Evolutionary conservation across 2,888 invertebrate genomes (phyloP).

Genomic region (Strigamia transsilvanica): DNA sequence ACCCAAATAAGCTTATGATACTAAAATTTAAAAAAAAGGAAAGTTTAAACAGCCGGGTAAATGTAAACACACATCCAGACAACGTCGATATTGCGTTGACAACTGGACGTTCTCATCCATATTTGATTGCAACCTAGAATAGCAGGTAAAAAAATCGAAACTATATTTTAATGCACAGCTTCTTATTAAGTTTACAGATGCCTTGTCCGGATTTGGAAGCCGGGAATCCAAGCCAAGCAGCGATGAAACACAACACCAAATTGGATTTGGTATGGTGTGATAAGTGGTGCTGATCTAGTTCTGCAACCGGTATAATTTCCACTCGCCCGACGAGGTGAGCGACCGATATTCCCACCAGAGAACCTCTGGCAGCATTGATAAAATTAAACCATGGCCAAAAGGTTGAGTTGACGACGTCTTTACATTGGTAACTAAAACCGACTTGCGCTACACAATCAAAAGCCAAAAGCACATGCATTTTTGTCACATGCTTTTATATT

Average conservation of each 20-base stretch:
- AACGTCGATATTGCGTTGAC: no score
- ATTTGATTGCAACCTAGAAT: background rate
- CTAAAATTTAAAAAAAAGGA: no score
- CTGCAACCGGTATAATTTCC: constrained; percentile 26
- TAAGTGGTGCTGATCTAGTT: background rate
- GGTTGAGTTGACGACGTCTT: background rate
- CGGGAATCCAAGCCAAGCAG: background rate
- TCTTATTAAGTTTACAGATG: background rate
- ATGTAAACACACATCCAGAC: no score
- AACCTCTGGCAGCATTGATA: constrained; percentile 22
- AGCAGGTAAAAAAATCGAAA: background rate
- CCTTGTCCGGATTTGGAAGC: background rate
- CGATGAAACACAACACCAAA: constrained; percentile 11
- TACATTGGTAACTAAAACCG: background rate
- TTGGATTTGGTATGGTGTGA: background rate
- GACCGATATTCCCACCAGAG: constrained; percentile 24
- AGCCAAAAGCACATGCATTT: background rate
- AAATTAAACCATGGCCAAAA: background rate
- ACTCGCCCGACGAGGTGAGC: constrained; percentile 5
- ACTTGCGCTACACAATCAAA: background rate
- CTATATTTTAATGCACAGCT: background rate
- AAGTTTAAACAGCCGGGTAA: no score
- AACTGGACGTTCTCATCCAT: background rate
- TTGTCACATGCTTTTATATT: background rate
- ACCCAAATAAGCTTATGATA: no score